Conservation (phyloP, 2,797 vertebrate genomes). For the Avahi laniger region DNA sequence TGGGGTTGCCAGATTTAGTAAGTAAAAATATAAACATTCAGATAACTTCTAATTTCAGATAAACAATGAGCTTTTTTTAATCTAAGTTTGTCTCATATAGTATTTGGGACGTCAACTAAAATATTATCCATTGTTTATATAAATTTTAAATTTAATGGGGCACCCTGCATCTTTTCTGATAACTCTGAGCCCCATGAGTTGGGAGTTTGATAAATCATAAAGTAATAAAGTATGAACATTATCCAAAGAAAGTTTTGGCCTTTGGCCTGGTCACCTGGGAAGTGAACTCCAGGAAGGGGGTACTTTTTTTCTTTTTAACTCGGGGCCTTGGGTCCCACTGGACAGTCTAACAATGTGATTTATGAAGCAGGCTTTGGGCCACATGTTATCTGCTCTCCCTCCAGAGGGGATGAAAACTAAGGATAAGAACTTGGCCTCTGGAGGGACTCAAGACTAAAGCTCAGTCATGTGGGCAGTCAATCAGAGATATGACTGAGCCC, state of each 20-base stretch:
- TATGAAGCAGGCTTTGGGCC: background rate
- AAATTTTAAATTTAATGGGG: constrained; percentile 28
- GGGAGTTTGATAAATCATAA: background rate
- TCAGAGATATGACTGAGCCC: background rate
- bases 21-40: background rate
- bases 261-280: background rate
- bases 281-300: background rate
- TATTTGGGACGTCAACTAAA: background rate
- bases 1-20: background rate
- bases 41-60: constrained; percentile 27
- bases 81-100: background rate
- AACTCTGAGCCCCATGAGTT: background rate
- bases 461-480: background rate
- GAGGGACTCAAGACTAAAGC: background rate
- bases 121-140: background rate
- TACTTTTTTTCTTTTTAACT: background rate
- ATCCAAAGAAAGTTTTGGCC: background rate
- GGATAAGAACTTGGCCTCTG: background rate
- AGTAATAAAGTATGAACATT: background rate
- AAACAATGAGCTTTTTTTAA: background rate
- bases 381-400: background rate
- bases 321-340: background rate
- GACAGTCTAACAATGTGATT: background rate
- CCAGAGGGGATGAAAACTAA: background rate
- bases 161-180: background rate